phyloP scores from a whole-genome alignment of 2,113 vertebrate genomes.

The Chaetodon trifascialis region DNA sequence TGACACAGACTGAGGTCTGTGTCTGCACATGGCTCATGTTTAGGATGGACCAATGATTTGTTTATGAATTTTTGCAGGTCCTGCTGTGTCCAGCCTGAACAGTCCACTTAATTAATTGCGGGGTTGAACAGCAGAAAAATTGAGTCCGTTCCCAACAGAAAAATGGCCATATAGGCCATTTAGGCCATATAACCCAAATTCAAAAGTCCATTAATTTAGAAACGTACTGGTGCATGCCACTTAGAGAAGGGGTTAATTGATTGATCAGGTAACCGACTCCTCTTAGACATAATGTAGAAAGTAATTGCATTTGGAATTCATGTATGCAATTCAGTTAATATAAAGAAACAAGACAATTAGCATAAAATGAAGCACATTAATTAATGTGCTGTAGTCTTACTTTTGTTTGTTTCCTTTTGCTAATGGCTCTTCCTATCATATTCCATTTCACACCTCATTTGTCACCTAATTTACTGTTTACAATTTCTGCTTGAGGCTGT shows the following conservation, averaged over 20 bases:
- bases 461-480: constrained; percentile 5
- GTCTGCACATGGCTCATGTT: constrained; percentile 2
- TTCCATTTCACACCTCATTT: constrained; percentile 15
- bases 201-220: too few relatives aligned
- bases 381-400: not conserved
- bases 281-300: too few relatives aligned
- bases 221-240: too few relatives aligned
- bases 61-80: constrained; percentile 38
- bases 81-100: constrained; percentile 8
- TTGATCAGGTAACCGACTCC: too few relatives aligned
- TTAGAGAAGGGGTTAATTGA: too few relatives aligned
- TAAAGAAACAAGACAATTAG: not conserved
- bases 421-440: not conserved
- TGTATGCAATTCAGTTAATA: not conserved
- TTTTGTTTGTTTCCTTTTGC: not conserved
- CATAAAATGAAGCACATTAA: not conserved
- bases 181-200: too few relatives aligned
- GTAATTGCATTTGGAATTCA: not conserved
- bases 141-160: not conserved
- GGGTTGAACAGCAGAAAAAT: not conserved
- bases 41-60: constrained; percentile 23
- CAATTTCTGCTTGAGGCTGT: not conserved
- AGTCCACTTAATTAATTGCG: constrained; percentile 16
- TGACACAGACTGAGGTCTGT: constrained; percentile 29
- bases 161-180: too few relatives aligned